Base-by-base conservation (phyloP, 2,888 invertebrate genomes). In the Drosophila nr. medialis region DNA sequence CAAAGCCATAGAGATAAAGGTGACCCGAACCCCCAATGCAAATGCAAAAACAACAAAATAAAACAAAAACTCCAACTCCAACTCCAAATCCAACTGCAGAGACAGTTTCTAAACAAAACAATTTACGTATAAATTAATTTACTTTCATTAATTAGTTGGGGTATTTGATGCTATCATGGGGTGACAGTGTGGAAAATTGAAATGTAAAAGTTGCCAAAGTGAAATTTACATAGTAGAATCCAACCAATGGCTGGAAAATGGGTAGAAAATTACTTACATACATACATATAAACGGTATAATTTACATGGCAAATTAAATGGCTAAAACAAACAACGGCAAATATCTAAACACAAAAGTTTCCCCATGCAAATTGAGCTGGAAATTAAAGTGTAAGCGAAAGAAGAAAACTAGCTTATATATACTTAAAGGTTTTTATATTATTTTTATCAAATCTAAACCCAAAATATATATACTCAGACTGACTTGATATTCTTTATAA, bases 41-140 rank as follows among this genome's bases (percentile, higher is more conserved):
- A 29, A 40, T 32, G 34, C 24, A 29, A 24, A 32, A 59, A 32
- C 42, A 49, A n/a, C 48, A 38, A 69, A 54, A 7, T 24, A 24
- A 59, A 50, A 36, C 36, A 51, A 61, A n/a, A n/a, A n/a, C n/a
- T n/a, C n/a, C n/a, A n/a, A 51, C 38, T 27, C 58, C 42, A 58
- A 73, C 56, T 42, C 55, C 27, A 51, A 69, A 36, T 34, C 51
- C 64, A 64, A 50, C 10, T 40, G 54, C 67, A 75, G 70, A 77
- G 73, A 80, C 77, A 82, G 61, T 78, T 82, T 60, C 81, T 70
- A 83, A 88, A 80, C 79, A 84, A 86, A 89, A 86, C 87, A 89
- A 89, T 85, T 86, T 86, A 90, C 90, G 89, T 82, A 90, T 90
- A 91, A 91, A 91, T 91, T 91, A 91, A 91, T 91, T 91, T 88